These are phyloP conservation scores for Platorchestia sp. DNA, from an alignment of 1,140 invertebrate genomes.

Conservation along the genomic window DNA sequence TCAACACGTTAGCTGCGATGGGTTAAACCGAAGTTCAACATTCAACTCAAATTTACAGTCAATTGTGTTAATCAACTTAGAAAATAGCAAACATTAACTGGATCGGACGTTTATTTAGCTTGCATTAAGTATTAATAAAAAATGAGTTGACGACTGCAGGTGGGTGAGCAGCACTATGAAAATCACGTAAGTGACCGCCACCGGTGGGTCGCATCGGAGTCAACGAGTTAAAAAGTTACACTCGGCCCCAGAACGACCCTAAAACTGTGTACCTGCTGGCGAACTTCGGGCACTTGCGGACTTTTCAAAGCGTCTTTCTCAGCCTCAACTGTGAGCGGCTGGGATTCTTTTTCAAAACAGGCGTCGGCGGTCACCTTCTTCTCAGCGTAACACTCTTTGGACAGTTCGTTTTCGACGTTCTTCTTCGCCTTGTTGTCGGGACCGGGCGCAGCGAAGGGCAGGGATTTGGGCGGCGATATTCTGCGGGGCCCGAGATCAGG, in stretches of 20 bases:
- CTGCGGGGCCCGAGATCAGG: conserved; percentile 13
- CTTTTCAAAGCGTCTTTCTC: not conserved
- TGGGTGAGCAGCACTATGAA: no score
- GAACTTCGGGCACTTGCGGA: conserved; percentile 10
- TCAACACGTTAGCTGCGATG: no score
- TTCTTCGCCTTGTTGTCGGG: conserved; percentile 39
- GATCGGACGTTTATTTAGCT: no score
- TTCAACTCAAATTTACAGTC: no score
- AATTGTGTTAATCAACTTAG: no score
- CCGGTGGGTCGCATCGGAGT: no score
- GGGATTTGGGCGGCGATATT: conserved; percentile 1
- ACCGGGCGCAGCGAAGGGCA: not conserved
- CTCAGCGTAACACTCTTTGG: not conserved
- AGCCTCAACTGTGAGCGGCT: not conserved
- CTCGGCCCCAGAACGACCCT: not conserved
- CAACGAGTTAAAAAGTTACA: not conserved
- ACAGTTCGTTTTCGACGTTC: conserved; percentile 48
- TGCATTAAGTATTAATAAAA: no score
- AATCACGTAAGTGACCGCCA: no score
- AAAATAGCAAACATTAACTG: no score
- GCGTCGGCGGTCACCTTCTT: not conserved
- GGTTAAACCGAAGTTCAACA: no score
- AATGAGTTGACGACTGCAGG: no score
- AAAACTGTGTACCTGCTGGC: not conserved
- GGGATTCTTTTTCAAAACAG: not conserved